Evolutionary conservation across 2,797 vertebrate species (phyloP), one percentile per base, ranked within the genome.

Genomic region (Rhinichthys osculus): DNA sequence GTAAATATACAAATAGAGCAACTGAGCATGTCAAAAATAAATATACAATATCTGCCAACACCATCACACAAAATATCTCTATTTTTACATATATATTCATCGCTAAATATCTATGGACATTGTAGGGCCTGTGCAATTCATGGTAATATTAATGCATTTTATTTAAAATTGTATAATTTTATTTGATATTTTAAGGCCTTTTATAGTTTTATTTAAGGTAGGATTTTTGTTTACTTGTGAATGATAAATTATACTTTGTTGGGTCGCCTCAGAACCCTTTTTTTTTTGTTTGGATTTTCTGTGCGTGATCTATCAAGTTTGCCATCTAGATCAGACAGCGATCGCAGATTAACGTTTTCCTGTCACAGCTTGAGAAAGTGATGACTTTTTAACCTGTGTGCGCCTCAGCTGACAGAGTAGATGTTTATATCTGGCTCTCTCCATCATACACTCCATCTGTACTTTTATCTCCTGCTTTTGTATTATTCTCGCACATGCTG

Each of bases 251-350:
- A 19, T 19, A 52, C 50, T 52, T 19, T 52, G 16, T 47, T 47
- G 4, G 44, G 50, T 52, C 17, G 1, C 17, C 17, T 2, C 17
- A 7, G 47, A 50, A 50, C 42, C 14, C 0, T 17, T 50, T 14
- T 17, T 50, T 14, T 17, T 52, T 52, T 17, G 16, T 52, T 52
- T 52, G 33, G 52, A 59, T 59, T 27, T 44, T 19, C 57, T 62
- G 35, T 19, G 54, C 2, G 1, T 64, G 27, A 64, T 78, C 77
- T 42, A 62, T 62, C 38, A 16, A 50, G 64, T 50, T 52, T 81
- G 44, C 78, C 38, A 67, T 81, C 78, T 81, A 50, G 62, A 81
- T 81, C 78, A 50, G 27, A 35, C 42, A 38, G 78, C 5, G 33
- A 82, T 71, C 1, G 4, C 47, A 54, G 67, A 57, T 54, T 71